A percentile compares a stretch with the other conserved stretches of the same genome.
Evolutionary conservation across 2,797 vertebrate species (phyloP).

Genomic region (Pseudomugil tenellus): DNA sequence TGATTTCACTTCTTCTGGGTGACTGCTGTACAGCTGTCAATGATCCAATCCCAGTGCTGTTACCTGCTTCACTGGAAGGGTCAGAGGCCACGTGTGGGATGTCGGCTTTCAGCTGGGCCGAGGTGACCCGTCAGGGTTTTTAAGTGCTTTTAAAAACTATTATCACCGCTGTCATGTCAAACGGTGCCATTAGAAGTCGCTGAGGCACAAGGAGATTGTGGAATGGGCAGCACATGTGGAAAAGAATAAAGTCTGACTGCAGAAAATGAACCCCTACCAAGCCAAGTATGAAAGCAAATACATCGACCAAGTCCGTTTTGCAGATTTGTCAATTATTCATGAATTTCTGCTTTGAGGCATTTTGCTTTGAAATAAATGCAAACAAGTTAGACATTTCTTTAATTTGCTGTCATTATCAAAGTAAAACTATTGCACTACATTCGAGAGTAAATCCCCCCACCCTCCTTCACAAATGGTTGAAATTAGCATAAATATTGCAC

Average conservation of each 20-base stretch:
- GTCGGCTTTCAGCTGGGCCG: conserved; percentile 46
- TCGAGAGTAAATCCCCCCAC: conserved; percentile 50
- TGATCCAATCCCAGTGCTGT: conserved; percentile 75
- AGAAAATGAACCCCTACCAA: conserved; percentile 43
- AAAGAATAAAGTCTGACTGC: conserved; percentile 14
- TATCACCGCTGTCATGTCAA: conserved; percentile 58
- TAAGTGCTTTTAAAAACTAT: conserved; percentile 75
- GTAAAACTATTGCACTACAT: conserved; percentile 40
- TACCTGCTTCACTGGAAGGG: conserved; percentile 80
- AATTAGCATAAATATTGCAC: conserved; percentile 63
- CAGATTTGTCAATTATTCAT: conserved; percentile 64
- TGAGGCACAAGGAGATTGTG: conserved; percentile 44
- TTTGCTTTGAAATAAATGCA: conserved; percentile 58
- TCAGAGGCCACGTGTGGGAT: conserved; percentile 65
- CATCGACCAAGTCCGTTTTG: conserved; percentile 53
- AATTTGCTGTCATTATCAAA: conserved; percentile 44
- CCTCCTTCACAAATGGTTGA: conserved; percentile 46
- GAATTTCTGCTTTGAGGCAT: conserved; percentile 49
- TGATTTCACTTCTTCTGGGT: conserved; percentile 65
- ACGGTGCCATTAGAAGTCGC: conserved; percentile 39
- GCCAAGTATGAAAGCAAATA: conserved; percentile 34
- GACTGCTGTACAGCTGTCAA: conserved; percentile 66
- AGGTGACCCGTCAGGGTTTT: conserved; percentile 43
- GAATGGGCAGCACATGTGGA: background rate
- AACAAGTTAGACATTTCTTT: conserved; percentile 38